Conservation (phyloP, 2,888 invertebrate species). For the Tethea ocularis region DNA sequence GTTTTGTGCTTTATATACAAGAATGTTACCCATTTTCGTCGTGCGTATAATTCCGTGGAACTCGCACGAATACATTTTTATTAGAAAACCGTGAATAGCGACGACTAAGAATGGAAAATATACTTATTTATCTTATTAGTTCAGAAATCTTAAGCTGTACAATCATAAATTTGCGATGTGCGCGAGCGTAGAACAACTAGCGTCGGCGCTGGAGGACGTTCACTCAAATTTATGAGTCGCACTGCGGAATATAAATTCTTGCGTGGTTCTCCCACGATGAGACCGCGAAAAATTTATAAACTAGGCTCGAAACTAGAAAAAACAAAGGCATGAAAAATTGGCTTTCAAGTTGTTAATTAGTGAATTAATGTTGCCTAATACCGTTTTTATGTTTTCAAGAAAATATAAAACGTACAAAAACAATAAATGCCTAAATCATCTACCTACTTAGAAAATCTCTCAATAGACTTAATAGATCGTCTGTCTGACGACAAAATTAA, state of each 20-base stretch:
- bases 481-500: background rate
- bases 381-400: background rate
- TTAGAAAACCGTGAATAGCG: slow-evolving; percentile 29
- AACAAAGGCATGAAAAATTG: background rate
- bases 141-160: slow-evolving; percentile 68
- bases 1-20: slow-evolving; percentile 26
- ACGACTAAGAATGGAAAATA: slow-evolving; percentile 30
- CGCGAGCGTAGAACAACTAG: slow-evolving; percentile 69
- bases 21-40: slow-evolving; percentile 33
- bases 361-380: background rate
- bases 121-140: slow-evolving; percentile 49
- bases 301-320: slow-evolving; percentile 41
- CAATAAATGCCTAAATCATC: background rate
- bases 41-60: slow-evolving; percentile 11
- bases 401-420: no score
- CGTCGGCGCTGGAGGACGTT: slow-evolving; percentile 63
- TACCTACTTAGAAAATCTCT: background rate
- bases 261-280: slow-evolving; percentile 61
- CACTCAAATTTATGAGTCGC: slow-evolving; percentile 81
- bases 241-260: slow-evolving; percentile 81
- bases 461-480: background rate
- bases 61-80: slow-evolving; percentile 35
- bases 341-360: background rate
- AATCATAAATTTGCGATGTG: slow-evolving; percentile 67
- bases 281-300: slow-evolving; percentile 65